A percentile compares a stretch with the other conserved stretches of the same genome.
Conservation (phyloP, 2,113 vertebrate genomes). For the Emydura subglobosa region DNA sequence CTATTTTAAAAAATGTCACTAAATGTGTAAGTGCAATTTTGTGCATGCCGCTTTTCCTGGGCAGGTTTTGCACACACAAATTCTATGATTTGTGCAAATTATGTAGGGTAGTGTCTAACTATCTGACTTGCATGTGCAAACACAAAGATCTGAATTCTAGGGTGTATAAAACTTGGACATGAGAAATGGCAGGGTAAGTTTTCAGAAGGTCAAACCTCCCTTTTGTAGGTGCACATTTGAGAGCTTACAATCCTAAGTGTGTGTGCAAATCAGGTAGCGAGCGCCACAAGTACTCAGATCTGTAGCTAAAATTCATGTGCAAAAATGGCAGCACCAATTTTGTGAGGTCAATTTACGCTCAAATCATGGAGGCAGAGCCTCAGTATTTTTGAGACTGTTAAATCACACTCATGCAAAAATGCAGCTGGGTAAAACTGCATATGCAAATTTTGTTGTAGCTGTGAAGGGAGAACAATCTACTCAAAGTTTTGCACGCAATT, state of each 20-base stretch:
- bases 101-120: background rate
- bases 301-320: conserved; percentile 44
- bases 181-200: conserved; percentile 32
- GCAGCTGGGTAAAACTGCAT: background rate
- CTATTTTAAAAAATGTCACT: background rate
- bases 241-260: background rate
- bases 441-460: background rate
- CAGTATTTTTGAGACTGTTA: background rate
- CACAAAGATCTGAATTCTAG: background rate
- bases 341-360: background rate
- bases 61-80: background rate
- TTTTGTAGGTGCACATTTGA: conserved; percentile 20
- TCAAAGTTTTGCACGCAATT: background rate
- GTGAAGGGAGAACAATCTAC: background rate
- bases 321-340: background rate
- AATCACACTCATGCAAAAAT: background rate
- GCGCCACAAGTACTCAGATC: conserved; percentile 47
- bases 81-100: background rate
- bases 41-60: background rate
- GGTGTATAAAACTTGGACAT: background rate
- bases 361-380: background rate
- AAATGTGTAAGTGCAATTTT: background rate
- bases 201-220: background rate
- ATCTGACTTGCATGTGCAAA: background rate
- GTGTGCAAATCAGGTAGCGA: conserved; percentile 52